Evolutionary conservation across 2,797 vertebrate genomes (phyloP).

Genomic region (Phaenicophaeus curvirostris): DNA sequence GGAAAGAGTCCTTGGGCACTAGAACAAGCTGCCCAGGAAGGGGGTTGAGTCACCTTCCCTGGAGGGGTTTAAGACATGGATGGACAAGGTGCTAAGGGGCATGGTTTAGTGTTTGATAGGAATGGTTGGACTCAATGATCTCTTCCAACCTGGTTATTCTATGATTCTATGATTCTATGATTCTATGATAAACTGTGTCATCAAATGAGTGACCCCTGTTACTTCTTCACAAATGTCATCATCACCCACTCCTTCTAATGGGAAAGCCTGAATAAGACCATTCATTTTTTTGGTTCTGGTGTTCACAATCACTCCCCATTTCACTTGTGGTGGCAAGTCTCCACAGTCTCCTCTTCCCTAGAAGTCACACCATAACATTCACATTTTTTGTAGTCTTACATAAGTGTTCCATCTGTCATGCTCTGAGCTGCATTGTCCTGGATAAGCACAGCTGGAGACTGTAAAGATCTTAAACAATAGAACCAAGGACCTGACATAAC

Average conservation of each 20-base stretch:
- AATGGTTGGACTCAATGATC: too few relatives aligned
- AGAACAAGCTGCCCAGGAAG: too few relatives aligned
- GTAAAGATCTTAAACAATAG: not conserved
- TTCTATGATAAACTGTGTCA: not conserved
- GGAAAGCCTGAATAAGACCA: not conserved
- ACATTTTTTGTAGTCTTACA: not conserved
- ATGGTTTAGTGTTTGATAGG: too few relatives aligned
- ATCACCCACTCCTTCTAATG: not conserved
- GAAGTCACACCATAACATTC: not conserved
- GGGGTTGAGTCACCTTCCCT: too few relatives aligned
- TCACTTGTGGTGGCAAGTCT: not conserved
- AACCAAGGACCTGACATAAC: not conserved
- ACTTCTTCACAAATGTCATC: not conserved
- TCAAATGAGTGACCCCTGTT: not conserved
- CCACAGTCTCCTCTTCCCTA: not conserved
- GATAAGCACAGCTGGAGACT: not conserved
- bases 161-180: too few relatives aligned
- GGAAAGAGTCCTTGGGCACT: too few relatives aligned
- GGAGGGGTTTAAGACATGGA: too few relatives aligned
- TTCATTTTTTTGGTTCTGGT: not conserved
- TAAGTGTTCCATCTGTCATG: not conserved
- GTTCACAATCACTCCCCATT: not conserved
- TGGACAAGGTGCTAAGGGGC: too few relatives aligned
- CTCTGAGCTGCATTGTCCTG: not conserved
- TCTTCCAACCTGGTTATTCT: too few relatives aligned